phyloP scores from a whole-genome alignment of 2,797 vertebrate species.

The Huso huso region DNA sequence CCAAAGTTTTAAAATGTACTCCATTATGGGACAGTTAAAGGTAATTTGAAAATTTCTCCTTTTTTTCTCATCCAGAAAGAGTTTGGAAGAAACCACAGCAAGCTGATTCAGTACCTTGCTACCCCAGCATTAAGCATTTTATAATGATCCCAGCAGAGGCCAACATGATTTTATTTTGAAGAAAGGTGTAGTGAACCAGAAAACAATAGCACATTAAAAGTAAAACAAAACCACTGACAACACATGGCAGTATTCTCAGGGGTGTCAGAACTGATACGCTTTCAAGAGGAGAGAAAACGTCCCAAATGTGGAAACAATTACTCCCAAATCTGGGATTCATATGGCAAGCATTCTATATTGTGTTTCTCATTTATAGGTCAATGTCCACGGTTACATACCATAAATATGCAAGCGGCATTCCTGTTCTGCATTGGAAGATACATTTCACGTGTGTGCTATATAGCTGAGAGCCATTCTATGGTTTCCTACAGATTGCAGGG shows the following conservation, averaged over 20 bases:
- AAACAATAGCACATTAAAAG: conserved; percentile 51
- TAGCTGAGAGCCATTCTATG: conserved; percentile 5
- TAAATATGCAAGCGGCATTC: conserved; percentile 21
- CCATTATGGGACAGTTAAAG: conserved; percentile 1
- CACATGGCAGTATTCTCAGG: conserved; percentile 44
- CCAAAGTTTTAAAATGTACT: conserved; percentile 5
- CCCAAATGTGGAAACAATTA: conserved; percentile 62
- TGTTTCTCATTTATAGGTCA: conserved; percentile 52
- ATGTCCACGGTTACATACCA: conserved; percentile 34
- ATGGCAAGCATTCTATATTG: conserved; percentile 50
- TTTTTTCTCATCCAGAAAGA: neutral
- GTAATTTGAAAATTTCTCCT: neutral
- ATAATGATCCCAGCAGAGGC: conserved; percentile 3
- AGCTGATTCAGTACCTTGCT: neutral
- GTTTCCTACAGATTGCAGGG: neutral
- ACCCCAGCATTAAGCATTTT: neutral
- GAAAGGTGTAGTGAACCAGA: conserved; percentile 43
- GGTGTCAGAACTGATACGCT: conserved; percentile 43
- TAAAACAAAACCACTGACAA: conserved; percentile 51
- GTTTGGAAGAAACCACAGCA: neutral
- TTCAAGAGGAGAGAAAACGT: conserved; percentile 37
- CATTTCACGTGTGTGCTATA: conserved; percentile 13
- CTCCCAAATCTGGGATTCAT: conserved; percentile 56
- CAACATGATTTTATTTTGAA: conserved; percentile 34
- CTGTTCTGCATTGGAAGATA: conserved; percentile 14